Evolutionary conservation across 2,888 invertebrate genomes (phyloP).

Genomic region (Meganola albula): DNA sequence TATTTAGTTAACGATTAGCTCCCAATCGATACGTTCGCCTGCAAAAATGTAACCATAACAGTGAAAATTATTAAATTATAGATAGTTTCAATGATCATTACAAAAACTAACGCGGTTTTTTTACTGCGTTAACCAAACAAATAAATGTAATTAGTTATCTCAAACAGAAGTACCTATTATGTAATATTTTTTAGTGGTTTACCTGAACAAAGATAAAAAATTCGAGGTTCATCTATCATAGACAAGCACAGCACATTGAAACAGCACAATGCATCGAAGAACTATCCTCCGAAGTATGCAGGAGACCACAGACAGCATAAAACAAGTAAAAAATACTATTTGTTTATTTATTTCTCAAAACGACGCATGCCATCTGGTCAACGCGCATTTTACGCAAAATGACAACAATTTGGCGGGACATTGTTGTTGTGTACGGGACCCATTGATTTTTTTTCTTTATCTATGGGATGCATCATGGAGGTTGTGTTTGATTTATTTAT

Average conservation of each 20-base stretch:
- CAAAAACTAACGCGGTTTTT: too few relatives aligned
- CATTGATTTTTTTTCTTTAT: constrained; percentile 39
- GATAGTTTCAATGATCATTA: too few relatives aligned
- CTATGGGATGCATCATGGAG: constrained; percentile 30
- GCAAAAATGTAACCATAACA: constrained; percentile 17
- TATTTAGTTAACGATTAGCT: constrained; percentile 24
- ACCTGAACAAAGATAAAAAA: too few relatives aligned
- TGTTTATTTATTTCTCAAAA: constrained; percentile 50
- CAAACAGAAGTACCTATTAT: too few relatives aligned
- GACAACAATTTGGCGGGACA: constrained; percentile 57
- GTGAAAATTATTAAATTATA: constrained; percentile 4
- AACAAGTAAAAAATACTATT: constrained; percentile 36
- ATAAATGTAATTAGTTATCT: too few relatives aligned
- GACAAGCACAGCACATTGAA: too few relatives aligned
- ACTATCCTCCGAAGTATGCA: too few relatives aligned
- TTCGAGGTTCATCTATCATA: too few relatives aligned
- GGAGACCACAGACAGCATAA: constrained; percentile 18
- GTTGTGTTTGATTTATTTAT: constrained; percentile 41
- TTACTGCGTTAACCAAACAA: too few relatives aligned
- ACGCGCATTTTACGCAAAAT: constrained; percentile 63
- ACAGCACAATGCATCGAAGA: too few relatives aligned
- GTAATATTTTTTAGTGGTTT: too few relatives aligned
- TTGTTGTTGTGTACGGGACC: constrained; percentile 63
- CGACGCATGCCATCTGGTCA: constrained; percentile 68
- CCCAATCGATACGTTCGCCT: constrained; percentile 23